phyloP scores from a whole-genome alignment of 2,888 invertebrate genomes.

The Cistogaster globosa region DNA sequence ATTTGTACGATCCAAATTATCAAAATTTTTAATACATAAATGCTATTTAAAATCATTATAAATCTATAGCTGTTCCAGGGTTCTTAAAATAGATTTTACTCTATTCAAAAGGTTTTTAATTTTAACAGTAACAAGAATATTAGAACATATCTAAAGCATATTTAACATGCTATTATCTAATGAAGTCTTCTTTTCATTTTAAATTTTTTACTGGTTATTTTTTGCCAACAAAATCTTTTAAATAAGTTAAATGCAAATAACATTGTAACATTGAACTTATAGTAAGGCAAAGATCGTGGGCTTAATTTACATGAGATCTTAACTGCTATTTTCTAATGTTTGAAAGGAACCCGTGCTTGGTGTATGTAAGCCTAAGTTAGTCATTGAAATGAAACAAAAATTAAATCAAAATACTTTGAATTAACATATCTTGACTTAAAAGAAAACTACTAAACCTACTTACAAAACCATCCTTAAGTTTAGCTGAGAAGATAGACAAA shows the following conservation, averaged over 20 bases:
- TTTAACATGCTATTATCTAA: conserved; percentile 67
- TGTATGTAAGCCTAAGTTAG: conserved; percentile 60
- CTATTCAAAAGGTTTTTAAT: neutral
- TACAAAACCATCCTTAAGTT: conserved; percentile 44
- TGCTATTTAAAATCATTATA: no score
- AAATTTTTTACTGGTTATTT: conserved; percentile 12
- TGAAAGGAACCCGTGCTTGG: conserved; percentile 46
- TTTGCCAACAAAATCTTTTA: conserved; percentile 28
- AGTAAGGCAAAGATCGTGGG: conserved; percentile 69
- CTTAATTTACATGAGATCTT: conserved; percentile 72
- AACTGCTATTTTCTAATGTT: conserved; percentile 53
- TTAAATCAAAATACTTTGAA: conserved; percentile 71
- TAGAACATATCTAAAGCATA: conserved; percentile 53
- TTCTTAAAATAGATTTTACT: neutral
- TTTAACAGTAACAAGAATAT: conserved; percentile 22
- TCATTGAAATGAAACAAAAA: conserved; percentile 70
- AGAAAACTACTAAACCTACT: conserved; percentile 61
- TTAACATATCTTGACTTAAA: conserved; percentile 68
- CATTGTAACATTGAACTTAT: conserved; percentile 66
- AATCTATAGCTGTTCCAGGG: no score
- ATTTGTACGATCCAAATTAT: no score
- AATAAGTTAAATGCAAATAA: conserved; percentile 64
- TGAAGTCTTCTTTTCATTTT: conserved; percentile 64
- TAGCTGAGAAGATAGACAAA: neutral
- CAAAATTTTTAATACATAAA: no score